These are phyloP conservation scores for Athetis lepigone DNA, from an alignment of 2,888 invertebrate genomes.

Conservation along the genomic window DNA sequence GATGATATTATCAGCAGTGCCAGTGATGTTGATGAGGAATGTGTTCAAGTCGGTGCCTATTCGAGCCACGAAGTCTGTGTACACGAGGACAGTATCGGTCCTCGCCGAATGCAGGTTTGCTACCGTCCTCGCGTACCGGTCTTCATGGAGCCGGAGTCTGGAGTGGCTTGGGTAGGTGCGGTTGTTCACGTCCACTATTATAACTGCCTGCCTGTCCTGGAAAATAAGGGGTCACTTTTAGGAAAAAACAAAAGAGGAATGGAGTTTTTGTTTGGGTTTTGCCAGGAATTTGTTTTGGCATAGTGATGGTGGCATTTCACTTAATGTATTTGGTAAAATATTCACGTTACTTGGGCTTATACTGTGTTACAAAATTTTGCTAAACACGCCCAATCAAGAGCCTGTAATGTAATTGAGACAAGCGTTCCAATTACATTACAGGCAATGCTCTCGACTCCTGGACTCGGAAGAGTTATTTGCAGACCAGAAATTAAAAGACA, in stretches of 20 bases:
- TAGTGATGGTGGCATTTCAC: no score
- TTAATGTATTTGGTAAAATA: no score
- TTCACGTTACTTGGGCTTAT: no score
- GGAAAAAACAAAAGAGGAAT: not conserved
- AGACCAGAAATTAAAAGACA: no score
- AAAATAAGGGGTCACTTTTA: conserved; percentile 27
- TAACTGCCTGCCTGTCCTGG: conserved; percentile 65
- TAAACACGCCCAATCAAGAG: no score
- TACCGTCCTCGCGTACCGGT: conserved; percentile 21
- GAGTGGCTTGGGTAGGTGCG: conserved; percentile 4
- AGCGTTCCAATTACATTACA: no score
- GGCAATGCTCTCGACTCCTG: no score
- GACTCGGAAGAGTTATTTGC: no score
- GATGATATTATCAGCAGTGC: conserved; percentile 69
- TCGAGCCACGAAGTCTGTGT: conserved; percentile 79
- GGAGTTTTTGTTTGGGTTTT: no score
- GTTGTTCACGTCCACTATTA: conserved; percentile 68
- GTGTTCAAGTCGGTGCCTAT: conserved; percentile 75
- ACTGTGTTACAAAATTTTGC: no score
- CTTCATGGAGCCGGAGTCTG: not conserved
- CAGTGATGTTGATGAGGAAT: conserved; percentile 77
- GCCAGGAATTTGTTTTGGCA: no score
- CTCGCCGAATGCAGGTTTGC: conserved; percentile 72
- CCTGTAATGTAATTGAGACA: no score
- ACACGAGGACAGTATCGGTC: conserved; percentile 78